Evolutionary conservation across 2,888 invertebrate species (phyloP).

Genomic region (Tiphia femorata): DNA sequence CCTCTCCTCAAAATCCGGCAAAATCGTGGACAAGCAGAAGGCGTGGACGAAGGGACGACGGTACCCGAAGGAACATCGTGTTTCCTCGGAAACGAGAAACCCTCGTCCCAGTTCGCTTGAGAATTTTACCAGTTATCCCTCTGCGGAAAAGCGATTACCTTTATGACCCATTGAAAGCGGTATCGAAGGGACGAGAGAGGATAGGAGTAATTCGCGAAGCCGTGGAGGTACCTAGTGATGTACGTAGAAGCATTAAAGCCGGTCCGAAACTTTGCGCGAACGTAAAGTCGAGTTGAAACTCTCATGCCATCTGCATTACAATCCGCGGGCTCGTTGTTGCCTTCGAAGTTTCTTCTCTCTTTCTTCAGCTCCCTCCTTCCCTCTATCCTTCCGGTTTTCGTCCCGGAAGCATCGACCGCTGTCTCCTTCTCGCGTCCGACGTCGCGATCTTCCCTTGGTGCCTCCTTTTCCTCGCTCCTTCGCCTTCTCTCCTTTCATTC

Average conservation of each 20-base stretch:
- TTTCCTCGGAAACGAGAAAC: too few species aligned
- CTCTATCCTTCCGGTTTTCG: conserved; percentile 12
- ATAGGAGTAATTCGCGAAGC: conserved; percentile 19
- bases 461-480: conserved; percentile 13
- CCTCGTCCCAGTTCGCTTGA: too few species aligned
- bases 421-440: too few species aligned
- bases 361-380: conserved; percentile 5
- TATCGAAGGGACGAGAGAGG: conserved; percentile 31
- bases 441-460: conserved; percentile 3
- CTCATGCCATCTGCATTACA: conserved; percentile 49
- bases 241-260: conserved; percentile 22
- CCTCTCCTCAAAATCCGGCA: too few species aligned
- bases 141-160: too few species aligned
- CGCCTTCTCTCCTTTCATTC: conserved; percentile 2
- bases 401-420: too few species aligned
- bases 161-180: too few species aligned
- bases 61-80: too few species aligned
- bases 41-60: too few species aligned
- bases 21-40: too few species aligned
- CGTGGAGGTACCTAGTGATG: conserved; percentile 18
- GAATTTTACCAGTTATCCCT: too few species aligned
- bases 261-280: conserved; percentile 40
- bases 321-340: conserved; percentile 39
- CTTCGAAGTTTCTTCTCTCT: conserved; percentile 29
- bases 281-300: conserved; percentile 51